A percentile compares a stretch with the other conserved stretches of the same genome.
phyloP scores from a whole-genome alignment of 1,140 invertebrate genomes.

The Pseudomyrmex sp. region DNA sequence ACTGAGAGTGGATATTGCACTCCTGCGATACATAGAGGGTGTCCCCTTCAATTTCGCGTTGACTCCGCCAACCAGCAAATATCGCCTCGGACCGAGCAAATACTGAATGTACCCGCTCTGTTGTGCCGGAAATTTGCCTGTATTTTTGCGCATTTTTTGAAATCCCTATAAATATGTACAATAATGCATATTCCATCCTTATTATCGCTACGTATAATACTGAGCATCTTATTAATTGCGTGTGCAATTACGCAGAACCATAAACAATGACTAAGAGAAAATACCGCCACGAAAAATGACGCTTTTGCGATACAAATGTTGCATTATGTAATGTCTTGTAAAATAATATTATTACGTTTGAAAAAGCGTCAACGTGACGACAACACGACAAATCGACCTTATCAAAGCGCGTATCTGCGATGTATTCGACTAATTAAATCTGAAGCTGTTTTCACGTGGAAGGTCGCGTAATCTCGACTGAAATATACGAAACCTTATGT shows the following conservation, averaged over 20 bases:
- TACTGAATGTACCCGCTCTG: constrained; percentile 49
- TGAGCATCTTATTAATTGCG: constrained; percentile 11
- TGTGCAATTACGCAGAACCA: background rate
- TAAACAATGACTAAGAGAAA: constrained; percentile 1
- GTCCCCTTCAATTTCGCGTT: constrained; percentile 72
- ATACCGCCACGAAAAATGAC: background rate
- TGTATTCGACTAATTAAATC: constrained; percentile 33
- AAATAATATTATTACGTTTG: background rate
- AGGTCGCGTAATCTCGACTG: constrained; percentile 33
- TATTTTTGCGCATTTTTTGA: constrained; percentile 39
- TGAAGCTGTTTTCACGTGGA: constrained; percentile 31
- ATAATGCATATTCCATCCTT: background rate
- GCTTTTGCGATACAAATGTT: background rate
- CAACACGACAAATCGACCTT: too few species aligned
- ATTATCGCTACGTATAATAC: background rate
- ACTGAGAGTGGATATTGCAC: constrained; percentile 68
- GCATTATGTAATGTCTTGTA: background rate
- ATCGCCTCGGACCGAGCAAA: constrained; percentile 66
- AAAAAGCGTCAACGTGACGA: too few species aligned
- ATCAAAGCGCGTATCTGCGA: background rate
- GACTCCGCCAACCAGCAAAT: constrained; percentile 66
- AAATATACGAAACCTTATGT: constrained; percentile 14
- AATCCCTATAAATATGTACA: background rate
- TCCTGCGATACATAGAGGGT: constrained; percentile 65
- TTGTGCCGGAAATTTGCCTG: constrained; percentile 62